Evolutionary conservation across 1,140 invertebrate genomes (phyloP), one percentile per base, ranked within the genome.

Genomic region (Habropoda laboriosa): DNA sequence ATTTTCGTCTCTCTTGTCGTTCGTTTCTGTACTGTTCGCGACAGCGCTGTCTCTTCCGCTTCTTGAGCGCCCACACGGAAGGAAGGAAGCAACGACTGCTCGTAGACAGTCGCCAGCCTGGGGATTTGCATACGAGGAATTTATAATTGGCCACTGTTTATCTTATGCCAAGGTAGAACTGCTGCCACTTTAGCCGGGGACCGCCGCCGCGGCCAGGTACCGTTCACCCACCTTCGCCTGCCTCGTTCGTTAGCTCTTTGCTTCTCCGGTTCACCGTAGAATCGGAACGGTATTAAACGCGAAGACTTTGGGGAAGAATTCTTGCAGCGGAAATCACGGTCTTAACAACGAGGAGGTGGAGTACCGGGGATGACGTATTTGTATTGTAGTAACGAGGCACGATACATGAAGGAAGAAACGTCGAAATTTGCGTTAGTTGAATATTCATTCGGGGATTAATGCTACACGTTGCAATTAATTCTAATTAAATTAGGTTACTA

Each of bases 111-210:
- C 84, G 61, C 30, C 60, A 68, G 18, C n/a, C 55, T 67, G 49
- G 49, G 42, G 83, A 86, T 88, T 88, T 86, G 70, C 86, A 86
- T 87, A 74, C 74, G 77, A 79, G 81, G 80, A 88, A 88, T 86
- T 87, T 86, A 82, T 87, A 86, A 87, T 88, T 87, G 86, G 78
- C 64, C 58, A 63, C 71, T 87, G 71, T 86, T 86, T 87, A 87
- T 87, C 86, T 87, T 87, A 86, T 80, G 40, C 68, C 3, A 40
- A 66, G 45, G 47, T 49, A 49, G 67, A 83, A 38, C 66, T 49
- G 47, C 49, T 45, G 53, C 35, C 64, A 77, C 66, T 80, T 63
- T 73, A 67, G n/a, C 75, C 51, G n/a, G 51, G 35, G 40, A 49
- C 47, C 47, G 45, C 30, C 24, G n/a, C 13, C 10, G 35, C 55